phyloP scores from a whole-genome alignment of 2,113 vertebrate genomes.

The Collichthys lucidus region DNA sequence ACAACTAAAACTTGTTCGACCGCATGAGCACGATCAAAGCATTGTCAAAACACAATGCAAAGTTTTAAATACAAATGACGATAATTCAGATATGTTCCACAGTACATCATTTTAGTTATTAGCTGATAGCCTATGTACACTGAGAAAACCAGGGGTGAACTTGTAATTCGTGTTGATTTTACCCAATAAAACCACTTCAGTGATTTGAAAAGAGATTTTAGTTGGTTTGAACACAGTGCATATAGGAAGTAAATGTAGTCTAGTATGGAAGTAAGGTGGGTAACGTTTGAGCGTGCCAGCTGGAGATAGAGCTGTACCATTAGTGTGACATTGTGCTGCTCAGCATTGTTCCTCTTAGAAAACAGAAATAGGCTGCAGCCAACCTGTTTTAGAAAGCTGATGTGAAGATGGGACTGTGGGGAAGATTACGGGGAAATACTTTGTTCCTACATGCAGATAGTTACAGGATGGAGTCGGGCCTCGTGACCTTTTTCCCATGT shows the following conservation, averaged over 20 bases:
- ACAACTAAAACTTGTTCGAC: conserved; percentile 4
- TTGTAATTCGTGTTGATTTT: neutral
- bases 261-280: neutral
- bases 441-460: conserved; percentile 18
- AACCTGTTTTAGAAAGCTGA: conserved; percentile 8
- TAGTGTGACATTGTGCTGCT: conserved; percentile 31
- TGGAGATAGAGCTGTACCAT: conserved; percentile 17
- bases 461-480: neutral
- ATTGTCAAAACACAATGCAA: neutral
- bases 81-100: neutral
- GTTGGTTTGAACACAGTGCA: neutral
- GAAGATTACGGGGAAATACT: conserved; percentile 28
- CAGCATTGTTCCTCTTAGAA: conserved; percentile 32
- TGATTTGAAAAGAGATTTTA: neutral
- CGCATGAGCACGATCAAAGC: neutral
- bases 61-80: neutral
- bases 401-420: conserved; percentile 5
- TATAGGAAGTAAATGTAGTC: neutral
- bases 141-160: neutral
- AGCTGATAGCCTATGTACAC: neutral
- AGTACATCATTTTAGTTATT: neutral
- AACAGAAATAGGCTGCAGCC: neutral
- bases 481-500: conserved; percentile 20
- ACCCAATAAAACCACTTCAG: neutral
- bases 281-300: conserved; percentile 12